These are phyloP conservation scores for Pseudomyrmex gracilis DNA, from an alignment of 1,140 invertebrate species.

Conservation along the genomic window DNA sequence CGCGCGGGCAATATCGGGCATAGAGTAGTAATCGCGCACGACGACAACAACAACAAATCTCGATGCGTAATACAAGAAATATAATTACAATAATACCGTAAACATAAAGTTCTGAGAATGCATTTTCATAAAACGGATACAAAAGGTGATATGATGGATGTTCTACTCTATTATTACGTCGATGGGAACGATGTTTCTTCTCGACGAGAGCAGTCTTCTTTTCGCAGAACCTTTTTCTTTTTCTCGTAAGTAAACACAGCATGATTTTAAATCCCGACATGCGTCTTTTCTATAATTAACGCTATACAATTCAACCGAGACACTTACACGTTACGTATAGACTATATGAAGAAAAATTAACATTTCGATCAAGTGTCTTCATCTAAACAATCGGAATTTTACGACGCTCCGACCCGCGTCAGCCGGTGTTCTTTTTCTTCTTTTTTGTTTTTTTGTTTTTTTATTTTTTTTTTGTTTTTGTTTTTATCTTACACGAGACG, in stretches of 20 bases:
- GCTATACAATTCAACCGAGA: constrained; percentile 32
- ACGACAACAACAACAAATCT: neutral
- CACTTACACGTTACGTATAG: constrained; percentile 48
- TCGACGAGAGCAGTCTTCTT: constrained; percentile 68
- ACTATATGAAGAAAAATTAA: constrained; percentile 67
- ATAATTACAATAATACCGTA: constrained; percentile 30
- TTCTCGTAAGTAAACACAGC: neutral
- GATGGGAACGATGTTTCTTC: constrained; percentile 44
- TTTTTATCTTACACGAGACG: no score
- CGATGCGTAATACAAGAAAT: constrained; percentile 4
- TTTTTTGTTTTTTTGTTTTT: neutral
- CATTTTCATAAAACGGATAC: constrained; percentile 21
- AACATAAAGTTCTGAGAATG: neutral
- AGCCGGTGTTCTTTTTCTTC: neutral
- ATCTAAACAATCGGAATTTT: constrained; percentile 53
- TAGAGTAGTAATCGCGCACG: constrained; percentile 33
- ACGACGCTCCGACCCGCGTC: constrained; percentile 9
- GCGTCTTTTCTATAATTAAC: constrained; percentile 29
- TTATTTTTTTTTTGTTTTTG: no score
- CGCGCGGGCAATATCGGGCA: constrained; percentile 5
- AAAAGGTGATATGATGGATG: constrained; percentile 12
- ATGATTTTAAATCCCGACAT: constrained; percentile 30
- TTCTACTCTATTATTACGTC: constrained; percentile 44
- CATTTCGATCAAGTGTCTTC: constrained; percentile 30
- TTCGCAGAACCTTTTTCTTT: constrained; percentile 32